These are phyloP conservation scores for Lepisosteus oculatus DNA, from an alignment of 2,113 vertebrate species.

Conservation along the genomic window DNA sequence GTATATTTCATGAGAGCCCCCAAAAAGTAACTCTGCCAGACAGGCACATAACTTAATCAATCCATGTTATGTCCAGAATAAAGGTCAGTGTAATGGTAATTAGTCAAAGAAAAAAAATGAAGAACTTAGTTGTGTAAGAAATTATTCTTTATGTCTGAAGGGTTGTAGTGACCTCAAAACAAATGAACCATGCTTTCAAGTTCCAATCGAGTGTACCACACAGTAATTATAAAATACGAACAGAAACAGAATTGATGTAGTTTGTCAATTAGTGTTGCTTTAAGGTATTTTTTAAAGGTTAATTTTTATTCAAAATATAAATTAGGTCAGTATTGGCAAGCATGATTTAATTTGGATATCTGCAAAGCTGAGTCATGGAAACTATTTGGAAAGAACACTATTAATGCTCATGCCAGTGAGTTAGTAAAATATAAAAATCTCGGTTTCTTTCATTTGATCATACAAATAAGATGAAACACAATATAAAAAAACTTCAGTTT, in stretches of 20 bases:
- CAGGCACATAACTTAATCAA: no score
- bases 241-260: slow-evolving; percentile 72
- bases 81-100: not conserved
- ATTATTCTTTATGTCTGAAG: slow-evolving; percentile 64
- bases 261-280: slow-evolving; percentile 78
- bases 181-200: slow-evolving; percentile 67
- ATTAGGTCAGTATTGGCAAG: slow-evolving; percentile 67
- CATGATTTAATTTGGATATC: slow-evolving; percentile 45
- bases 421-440: no score
- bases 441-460: no score
- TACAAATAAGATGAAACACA: no score
- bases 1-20: no score
- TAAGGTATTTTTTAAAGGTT: slow-evolving; percentile 79
- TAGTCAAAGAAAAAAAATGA: slow-evolving; percentile 11
- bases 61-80: no score
- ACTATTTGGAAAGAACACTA: slow-evolving; percentile 16
- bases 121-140: slow-evolving; percentile 41
- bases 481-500: no score
- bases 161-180: slow-evolving; percentile 65
- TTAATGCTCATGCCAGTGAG: slow-evolving; percentile 27
- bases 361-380: slow-evolving; percentile 44
- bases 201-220: slow-evolving; percentile 59
- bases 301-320: slow-evolving; percentile 67
- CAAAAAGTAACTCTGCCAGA: no score
- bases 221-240: slow-evolving; percentile 72